Percentiles rank a stretch among this genome's conserved stretches.
Conservation (phyloP, 2,113 vertebrate species). For the Brienomyrus longianalis region DNA sequence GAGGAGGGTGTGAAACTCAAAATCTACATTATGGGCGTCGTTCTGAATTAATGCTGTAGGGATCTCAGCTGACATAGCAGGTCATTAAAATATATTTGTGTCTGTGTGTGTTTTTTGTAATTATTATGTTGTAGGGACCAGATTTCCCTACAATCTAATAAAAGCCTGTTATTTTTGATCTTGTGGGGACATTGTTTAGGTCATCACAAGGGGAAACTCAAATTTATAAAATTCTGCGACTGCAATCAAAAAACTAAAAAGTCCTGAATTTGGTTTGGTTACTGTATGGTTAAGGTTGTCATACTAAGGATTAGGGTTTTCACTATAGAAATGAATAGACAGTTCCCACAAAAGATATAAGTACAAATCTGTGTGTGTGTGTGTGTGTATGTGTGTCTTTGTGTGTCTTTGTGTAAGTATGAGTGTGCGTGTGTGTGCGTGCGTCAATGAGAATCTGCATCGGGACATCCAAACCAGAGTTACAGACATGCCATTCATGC, state of each 20-base stretch:
- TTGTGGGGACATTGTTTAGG: background rate
- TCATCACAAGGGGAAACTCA: background rate
- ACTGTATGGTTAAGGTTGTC: background rate
- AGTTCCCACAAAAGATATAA: background rate
- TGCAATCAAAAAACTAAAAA: background rate
- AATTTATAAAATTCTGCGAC: background rate
- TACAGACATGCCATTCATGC: constrained; percentile 53
- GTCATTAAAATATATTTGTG: background rate
- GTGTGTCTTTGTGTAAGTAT: constrained; percentile 27
- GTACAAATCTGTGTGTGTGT: background rate
- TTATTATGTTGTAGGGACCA: background rate
- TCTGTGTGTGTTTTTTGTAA: background rate
- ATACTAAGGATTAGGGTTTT: background rate
- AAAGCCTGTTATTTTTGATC: background rate
- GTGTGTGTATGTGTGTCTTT: background rate
- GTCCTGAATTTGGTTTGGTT: background rate
- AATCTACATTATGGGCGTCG: background rate
- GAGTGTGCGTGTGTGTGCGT: background rate
- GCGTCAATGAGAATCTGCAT: constrained; percentile 31
- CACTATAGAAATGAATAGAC: background rate
- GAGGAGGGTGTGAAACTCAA: background rate
- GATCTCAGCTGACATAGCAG: background rate
- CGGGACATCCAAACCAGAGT: constrained; percentile 32
- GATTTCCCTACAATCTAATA: background rate
- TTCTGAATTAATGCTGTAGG: background rate